Percentiles rank a stretch among this genome's conserved stretches.
Conservation (phyloP, 2,113 vertebrate species). For the Pantherophis guttatus region DNA sequence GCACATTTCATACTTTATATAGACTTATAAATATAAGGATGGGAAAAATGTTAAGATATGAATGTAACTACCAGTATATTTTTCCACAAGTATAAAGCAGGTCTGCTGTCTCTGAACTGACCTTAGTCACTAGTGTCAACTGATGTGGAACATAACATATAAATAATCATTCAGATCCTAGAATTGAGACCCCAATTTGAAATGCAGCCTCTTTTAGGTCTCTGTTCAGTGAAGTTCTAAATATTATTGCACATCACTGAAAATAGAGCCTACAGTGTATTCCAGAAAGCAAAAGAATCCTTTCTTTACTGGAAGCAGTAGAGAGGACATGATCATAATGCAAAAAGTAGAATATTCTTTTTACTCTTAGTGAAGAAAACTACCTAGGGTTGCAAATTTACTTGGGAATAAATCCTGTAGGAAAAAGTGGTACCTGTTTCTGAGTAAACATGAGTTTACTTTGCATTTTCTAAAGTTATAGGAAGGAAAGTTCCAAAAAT, state of each 20-base stretch:
- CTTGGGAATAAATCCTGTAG: not conserved
- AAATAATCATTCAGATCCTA: not conserved
- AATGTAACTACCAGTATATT: conserved; percentile 16
- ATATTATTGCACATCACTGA: conserved; percentile 22
- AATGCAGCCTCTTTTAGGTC: not conserved
- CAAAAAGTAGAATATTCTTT: not conserved
- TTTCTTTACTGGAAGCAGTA: conserved; percentile 12
- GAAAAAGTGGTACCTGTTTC: not conserved
- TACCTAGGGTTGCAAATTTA: not conserved
- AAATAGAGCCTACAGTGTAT: conserved; percentile 7
- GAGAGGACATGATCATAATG: conserved; percentile 17
- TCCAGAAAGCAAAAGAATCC: conserved; percentile 23
- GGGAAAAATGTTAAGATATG: conserved; percentile 16
- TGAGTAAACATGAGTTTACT: not conserved
- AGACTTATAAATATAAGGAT: conserved; percentile 10
- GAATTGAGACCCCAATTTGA: not conserved
- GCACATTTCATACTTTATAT: conserved; percentile 27
- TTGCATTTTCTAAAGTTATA: not conserved
- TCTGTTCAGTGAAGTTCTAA: not conserved
- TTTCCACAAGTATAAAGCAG: not conserved
- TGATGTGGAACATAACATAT: not conserved
- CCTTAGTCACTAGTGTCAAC: not conserved
- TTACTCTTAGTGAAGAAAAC: not conserved
- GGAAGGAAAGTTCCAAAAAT: conserved; percentile 12
- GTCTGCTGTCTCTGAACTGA: not conserved